These are phyloP conservation scores for Cydia strobilella DNA, from an alignment of 1,140 invertebrate species.

Conservation along the genomic window DNA sequence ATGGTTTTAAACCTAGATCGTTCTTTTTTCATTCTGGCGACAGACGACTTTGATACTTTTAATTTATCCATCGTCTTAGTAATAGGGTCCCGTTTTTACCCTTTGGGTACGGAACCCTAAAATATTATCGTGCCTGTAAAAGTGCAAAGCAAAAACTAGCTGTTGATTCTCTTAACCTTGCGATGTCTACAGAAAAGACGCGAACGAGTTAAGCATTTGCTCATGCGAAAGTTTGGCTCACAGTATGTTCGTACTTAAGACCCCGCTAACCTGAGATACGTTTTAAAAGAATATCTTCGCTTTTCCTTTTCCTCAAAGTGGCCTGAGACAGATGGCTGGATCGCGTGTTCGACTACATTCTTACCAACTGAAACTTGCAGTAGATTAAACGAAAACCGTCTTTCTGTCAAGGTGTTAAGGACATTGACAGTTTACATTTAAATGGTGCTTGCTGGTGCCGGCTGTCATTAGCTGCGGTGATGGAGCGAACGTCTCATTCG, in stretches of 20 bases:
- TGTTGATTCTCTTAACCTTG: too few species aligned
- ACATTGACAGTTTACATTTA: neutral
- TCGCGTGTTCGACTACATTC: conserved; percentile 14
- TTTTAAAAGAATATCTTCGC: conserved; percentile 13
- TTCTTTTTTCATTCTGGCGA: too few species aligned
- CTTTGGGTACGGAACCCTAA: too few species aligned
- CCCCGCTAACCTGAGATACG: neutral
- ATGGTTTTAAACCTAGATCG: too few species aligned
- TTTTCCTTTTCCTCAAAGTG: conserved; percentile 21
- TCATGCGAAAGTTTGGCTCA: neutral
- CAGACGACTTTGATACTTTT: too few species aligned
- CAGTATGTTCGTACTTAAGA: neutral
- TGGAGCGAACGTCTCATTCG: conserved; percentile 4
- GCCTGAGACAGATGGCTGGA: conserved; percentile 17
- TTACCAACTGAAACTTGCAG: neutral
- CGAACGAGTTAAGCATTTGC: neutral
- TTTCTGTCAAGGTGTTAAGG: neutral
- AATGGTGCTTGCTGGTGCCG: neutral
- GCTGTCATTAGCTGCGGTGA: conserved; percentile 12
- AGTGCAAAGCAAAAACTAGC: too few species aligned
- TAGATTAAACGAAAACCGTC: neutral
- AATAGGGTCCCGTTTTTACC: too few species aligned
- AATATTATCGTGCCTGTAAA: too few species aligned
- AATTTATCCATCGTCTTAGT: too few species aligned
- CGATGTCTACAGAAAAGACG: too few species aligned